Percentiles rank a stretch among this genome's conserved stretches.
These are phyloP conservation scores for Parazoanthus swiftii DNA, from an alignment of 92 coral and sea anemone genomes.

Conservation along the genomic window DNA sequence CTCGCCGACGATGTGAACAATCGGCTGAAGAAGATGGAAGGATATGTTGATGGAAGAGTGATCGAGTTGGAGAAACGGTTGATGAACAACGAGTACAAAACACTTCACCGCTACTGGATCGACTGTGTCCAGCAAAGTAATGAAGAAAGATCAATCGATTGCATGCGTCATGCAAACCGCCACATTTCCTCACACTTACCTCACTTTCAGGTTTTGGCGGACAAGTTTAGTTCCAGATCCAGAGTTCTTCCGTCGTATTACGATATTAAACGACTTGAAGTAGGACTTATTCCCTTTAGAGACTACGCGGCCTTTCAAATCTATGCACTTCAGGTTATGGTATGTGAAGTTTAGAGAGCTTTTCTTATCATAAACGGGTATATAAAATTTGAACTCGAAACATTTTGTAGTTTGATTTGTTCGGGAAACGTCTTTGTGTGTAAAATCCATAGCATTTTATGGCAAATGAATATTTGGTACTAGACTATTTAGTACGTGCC, in stretches of 20 bases:
- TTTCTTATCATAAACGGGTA: too few relatives aligned
- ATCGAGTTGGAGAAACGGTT: background rate
- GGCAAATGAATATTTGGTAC: too few relatives aligned
- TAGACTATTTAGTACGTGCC: too few relatives aligned
- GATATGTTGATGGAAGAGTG: background rate
- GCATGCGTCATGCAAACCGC: background rate
- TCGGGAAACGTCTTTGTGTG: too few relatives aligned
- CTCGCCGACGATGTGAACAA: constrained; percentile 1
- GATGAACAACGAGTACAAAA: background rate
- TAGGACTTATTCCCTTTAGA: background rate
- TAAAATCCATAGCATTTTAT: too few relatives aligned
- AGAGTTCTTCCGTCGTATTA: background rate
- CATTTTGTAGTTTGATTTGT: too few relatives aligned
- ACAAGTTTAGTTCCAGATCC: background rate
- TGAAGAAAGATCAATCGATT: background rate
- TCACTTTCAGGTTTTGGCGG: background rate
- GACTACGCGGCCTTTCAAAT: background rate
- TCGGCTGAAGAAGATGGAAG: background rate
- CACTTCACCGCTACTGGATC: background rate
- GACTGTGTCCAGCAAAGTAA: background rate
- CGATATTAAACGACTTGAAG: background rate
- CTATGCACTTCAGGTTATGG: background rate
- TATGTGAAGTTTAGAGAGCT: background rate
- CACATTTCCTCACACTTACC: background rate
- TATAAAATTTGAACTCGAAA: too few relatives aligned